phyloP scores from a whole-genome alignment of 1,140 invertebrate genomes.

The Apis dorsata region DNA sequence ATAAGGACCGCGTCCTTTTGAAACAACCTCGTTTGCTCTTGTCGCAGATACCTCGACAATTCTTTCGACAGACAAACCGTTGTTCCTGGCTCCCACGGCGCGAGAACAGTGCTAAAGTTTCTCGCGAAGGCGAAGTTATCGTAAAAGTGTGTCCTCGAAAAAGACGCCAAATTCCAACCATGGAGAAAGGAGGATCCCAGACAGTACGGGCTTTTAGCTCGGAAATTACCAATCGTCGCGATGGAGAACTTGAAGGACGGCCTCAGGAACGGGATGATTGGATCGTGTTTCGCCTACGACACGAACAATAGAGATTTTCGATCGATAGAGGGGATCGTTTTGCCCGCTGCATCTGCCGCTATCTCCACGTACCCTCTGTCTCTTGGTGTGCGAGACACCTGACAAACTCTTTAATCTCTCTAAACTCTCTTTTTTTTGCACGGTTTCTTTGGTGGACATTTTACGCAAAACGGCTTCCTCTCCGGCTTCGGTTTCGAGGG shows the following conservation, averaged over 20 bases:
- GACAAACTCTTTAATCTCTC: background rate
- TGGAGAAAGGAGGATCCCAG: background rate
- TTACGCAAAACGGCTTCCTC: slow-evolving; percentile 72
- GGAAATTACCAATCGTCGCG: background rate
- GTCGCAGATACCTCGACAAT: background rate
- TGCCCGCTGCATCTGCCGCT: slow-evolving; percentile 8
- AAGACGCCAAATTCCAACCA: background rate
- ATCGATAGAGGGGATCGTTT: slow-evolving; percentile 8
- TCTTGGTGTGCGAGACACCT: slow-evolving; percentile 44
- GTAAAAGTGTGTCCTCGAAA: background rate
- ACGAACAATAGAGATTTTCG: slow-evolving; percentile 34
- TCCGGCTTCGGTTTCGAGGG: slow-evolving; percentile 63
- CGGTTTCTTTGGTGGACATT: slow-evolving; percentile 71
- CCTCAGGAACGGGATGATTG: background rate
- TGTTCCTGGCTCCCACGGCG: no score
- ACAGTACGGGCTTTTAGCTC: background rate
- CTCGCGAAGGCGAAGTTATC: background rate
- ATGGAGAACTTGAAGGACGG: background rate
- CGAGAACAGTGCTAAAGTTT: background rate
- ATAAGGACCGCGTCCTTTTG: background rate
- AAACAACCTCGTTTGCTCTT: slow-evolving; percentile 1
- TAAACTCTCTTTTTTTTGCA: slow-evolving; percentile 65
- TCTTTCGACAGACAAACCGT: background rate
- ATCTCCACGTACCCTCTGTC: slow-evolving; percentile 70
- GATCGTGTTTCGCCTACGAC: slow-evolving; percentile 22